Base-by-base conservation (phyloP, 2,113 vertebrate species). In the Mellivora capensis region DNA sequence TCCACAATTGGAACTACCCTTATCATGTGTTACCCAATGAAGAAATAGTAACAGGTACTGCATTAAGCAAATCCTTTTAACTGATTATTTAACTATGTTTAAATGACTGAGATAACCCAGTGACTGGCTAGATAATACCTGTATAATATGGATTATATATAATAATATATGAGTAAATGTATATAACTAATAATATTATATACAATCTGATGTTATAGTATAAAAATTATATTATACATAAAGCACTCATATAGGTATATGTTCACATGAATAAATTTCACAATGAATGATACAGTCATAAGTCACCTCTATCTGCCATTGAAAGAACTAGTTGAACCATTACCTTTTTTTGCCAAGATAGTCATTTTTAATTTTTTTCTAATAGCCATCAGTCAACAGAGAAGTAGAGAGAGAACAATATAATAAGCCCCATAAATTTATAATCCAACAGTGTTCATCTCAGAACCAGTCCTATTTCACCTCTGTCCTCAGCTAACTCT, bases 271-370 rank as follows among this genome's bases (percentile, higher is more conserved):
- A 54, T 81, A 82, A 52, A 18, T 86, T 93, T 91, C 27, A 93
- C 20, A 95, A 74, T 69, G 42, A 84, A 59, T 84, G 44, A 94
- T 90, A 47, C 37, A 79, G 27, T 84, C 12, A 85, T 39, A 87
- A 39, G 7, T 85, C 81, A 88, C 37, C 15, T 52, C 62, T 79
- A n/a, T 21, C 61, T 95, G 39, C n/a, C 29, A 91, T 49, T 89
- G 85, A 92, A 94, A 96, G 54, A 83, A 31, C 17, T 62, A 84
- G n/a, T 61, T 89, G 61, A 96, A 91, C 10, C 80, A 69, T 7
- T 37, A 62, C 39, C 59, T 7, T 47, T 91, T 10, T 95, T 42
- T 79, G 74, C 49, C 57, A 96, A 93, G 57, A 88, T 27, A 87
- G 52, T 61, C 49, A 92, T 83, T 93, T 61, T 47, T 0, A 7